Evolutionary conservation across 2,888 invertebrate genomes (phyloP), one percentile per base, ranked within the genome.

Genomic region (Oscheius onirici): DNA sequence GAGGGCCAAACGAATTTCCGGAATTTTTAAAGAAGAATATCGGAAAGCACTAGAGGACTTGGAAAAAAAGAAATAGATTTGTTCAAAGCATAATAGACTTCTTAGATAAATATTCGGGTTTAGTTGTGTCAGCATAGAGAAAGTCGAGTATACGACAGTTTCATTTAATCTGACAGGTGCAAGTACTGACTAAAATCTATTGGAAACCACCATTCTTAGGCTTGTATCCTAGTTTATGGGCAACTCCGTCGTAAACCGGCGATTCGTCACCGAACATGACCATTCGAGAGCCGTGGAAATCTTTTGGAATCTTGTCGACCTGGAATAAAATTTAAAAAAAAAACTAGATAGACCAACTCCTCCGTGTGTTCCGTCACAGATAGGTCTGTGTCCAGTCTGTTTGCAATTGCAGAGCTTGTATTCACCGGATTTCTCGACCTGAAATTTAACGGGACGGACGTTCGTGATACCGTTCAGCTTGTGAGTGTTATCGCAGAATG

Each of bases 331-430:
- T 63, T 10, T 15, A n/a, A 17, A 60, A 28, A 26, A 61, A 43
- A 51, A n/a, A n/a, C n/a, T n/a, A n/a, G n/a, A n/a, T n/a, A 44
- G 3, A 13, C 73, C 61, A 26, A 84, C 82, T 52, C 71, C 57
- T 87, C 93, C 93, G 88, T 97, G 97, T 11, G 94, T 92, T 11
- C 97, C 97, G 90, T 99, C 99, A 89, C 97, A 99, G 88, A 96
- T 97, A 0, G 99, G 99, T 78, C 94, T 91, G 81, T 94, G 93
- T 60, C 91, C 91, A 0, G 96, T 95, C 87, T 96, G 96, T 89
- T 99, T 99, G 88, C 99, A 99, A 88, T 95, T 95, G 88, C 99
- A 99, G n/a, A 99, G 90, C 93, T 95, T 95, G 88, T 82, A 82
- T 20, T 94, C 93, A 83, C 94, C 94, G 0, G 93, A 92, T 89